A percentile compares a stretch with the other conserved stretches of the same genome.
phyloP scores from a whole-genome alignment of 2,797 vertebrate species.

The Malurus leucopterus region DNA sequence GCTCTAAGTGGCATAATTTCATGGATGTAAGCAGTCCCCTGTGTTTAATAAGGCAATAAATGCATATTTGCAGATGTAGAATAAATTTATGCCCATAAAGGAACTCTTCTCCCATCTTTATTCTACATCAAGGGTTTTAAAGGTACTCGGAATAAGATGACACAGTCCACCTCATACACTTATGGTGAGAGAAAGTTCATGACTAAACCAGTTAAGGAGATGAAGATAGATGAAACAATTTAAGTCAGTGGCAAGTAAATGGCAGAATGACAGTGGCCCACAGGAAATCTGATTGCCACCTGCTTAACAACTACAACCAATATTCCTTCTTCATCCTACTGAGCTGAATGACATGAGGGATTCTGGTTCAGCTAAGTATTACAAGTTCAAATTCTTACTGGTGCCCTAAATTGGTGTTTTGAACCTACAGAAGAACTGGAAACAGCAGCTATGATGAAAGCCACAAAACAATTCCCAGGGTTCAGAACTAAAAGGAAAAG shows the following conservation, averaged over 20 bases:
- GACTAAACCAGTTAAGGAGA: not conserved
- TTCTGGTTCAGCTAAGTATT: not conserved
- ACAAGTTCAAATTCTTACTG: not conserved
- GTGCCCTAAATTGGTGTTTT: not conserved
- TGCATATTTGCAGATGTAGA: not conserved
- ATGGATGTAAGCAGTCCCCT: not conserved
- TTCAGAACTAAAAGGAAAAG: not conserved
- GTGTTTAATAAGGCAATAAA: not conserved
- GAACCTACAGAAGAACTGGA: not conserved
- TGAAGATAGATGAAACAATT: not conserved
- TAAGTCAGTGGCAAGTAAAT: not conserved
- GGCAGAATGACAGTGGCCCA: not conserved
- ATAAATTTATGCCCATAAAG: not conserved
- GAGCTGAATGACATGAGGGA: not conserved
- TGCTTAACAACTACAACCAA: not conserved
- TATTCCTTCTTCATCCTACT: not conserved
- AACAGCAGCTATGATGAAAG: not conserved
- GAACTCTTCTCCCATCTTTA: not conserved
- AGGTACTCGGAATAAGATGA: not conserved
- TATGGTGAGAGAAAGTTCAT: not conserved
- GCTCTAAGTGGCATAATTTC: not conserved
- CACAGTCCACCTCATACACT: not conserved
- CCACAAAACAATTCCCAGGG: fast-evolving
- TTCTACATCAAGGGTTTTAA: not conserved
- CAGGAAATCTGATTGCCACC: not conserved